Evolutionary conservation across 2,113 vertebrate species (phyloP).

Genomic region (Pterophyllum scalare): DNA sequence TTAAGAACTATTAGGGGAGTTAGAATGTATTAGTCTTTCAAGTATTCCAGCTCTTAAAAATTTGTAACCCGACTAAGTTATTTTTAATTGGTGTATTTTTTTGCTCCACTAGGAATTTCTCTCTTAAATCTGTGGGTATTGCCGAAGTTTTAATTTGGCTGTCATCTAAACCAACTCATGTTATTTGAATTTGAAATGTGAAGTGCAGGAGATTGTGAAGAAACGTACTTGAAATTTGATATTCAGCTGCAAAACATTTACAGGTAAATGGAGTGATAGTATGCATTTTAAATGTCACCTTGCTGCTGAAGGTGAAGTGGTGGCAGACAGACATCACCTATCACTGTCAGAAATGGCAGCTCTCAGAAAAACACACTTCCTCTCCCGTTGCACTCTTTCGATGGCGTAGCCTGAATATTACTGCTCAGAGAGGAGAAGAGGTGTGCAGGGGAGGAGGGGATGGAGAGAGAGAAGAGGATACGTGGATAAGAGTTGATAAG

Average conservation of each 20-base stretch:
- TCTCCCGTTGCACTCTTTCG: slow-evolving; percentile 37
- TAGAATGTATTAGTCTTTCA: not conserved
- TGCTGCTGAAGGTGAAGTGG: slow-evolving; percentile 73
- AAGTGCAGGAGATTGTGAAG: slow-evolving; percentile 17
- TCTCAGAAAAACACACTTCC: slow-evolving; percentile 68
- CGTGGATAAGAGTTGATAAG: slow-evolving; percentile 47
- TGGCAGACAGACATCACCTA: slow-evolving; percentile 72
- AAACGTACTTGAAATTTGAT: slow-evolving; percentile 58
- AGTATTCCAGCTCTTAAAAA: not conserved
- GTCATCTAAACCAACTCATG: slow-evolving; percentile 25
- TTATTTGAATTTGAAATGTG: slow-evolving; percentile 37
- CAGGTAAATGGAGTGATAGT: slow-evolving; percentile 60
- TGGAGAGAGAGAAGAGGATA: slow-evolving; percentile 31
- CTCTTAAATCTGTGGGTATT: not conserved
- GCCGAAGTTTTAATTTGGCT: slow-evolving; percentile 29
- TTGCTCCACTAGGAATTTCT: not conserved
- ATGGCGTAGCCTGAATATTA: slow-evolving; percentile 50
- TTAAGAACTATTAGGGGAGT: not conserved
- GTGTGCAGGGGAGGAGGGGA: slow-evolving; percentile 1
- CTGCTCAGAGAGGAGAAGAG: slow-evolving; percentile 39
- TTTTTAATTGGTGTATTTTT: not conserved
- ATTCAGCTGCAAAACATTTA: slow-evolving; percentile 63
- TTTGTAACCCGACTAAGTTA: not conserved
- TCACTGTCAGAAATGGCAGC: slow-evolving; percentile 77
- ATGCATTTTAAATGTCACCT: slow-evolving; percentile 79